Evolutionary conservation across 2,888 invertebrate genomes (phyloP), one percentile per base, ranked within the genome.

Genomic region (Nysson spinosus): DNA sequence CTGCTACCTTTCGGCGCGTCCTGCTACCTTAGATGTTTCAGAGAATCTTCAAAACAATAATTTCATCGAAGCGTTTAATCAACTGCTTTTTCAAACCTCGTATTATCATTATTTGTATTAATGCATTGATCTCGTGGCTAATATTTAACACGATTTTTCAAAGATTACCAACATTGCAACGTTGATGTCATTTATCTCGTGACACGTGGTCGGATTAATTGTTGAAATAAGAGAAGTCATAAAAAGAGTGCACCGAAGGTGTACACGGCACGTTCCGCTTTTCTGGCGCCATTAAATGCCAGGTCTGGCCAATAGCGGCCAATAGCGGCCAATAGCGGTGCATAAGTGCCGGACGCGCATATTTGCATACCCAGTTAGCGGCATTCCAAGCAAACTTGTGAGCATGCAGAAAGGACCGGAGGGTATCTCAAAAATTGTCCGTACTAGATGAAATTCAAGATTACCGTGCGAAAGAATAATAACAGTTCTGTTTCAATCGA

Each of bases 331-430:
- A n/a, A n/a, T 70, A 58, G 64, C 58, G 52, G 63, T 44, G 58
- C 58, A 46, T 54, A 64, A 67, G 65, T 69, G 32, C 52, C 51
- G 46, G 66, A 42, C 63, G 51, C 56, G 58, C 40, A 40, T 72
- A 80, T 83, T 82, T 79, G 78, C 82, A 76, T 78, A 77, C 62
- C 64, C 68, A 81, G 72, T 83, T 80, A 82, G 72, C 78, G 66
- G 60, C 78, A 82, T 83, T 82, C 81, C 81, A 65, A 35, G 32
- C 49, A 67, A 65, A 74, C 62, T 65, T 70, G 52, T 52, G 43
- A 51, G 46, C 24, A 17, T 47, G 22, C n/a, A 24, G 42, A 16
- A 17, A 30, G 22, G 20, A 12, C 9, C 34, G 9, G n/a, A 11
- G 60, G 51, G 47, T 65, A 37, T 58, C 42, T 42, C 37, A 30